Evolutionary conservation across 2,888 invertebrate species (phyloP), one percentile per base, ranked within the genome.

Genomic region (Parnassius apollo): DNA sequence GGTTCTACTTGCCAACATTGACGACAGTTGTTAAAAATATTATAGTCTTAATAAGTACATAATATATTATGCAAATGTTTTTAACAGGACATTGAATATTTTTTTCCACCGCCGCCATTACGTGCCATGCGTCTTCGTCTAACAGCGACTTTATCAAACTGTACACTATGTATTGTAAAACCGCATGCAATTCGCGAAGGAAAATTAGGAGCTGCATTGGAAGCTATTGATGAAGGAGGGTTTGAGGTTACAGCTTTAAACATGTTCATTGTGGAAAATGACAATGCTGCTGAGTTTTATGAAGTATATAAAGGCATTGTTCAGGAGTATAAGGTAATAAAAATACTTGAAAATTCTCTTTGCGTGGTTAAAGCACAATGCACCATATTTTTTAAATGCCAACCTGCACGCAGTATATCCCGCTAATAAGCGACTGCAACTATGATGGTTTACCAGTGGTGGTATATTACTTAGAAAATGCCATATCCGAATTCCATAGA

Each of bases 251-350:
- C 95, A 0, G 97, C 96, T 0, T 88, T 98, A 66, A 95, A 96
- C 82, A 95, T 96, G 94, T 94, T 96, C 71, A 92, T 95, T 65
- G 91, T 98, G 72, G 96, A 96, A 72, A 94, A 94, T 66, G 93
- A 95, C 0, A 96, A 97, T 81, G 97, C 97, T 7, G 96, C 97
- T 73, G 98, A 98, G 81, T 98, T 98, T 86, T 94, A 96, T 76
- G 98, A 98, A 88, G 96, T 98, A 3, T 98, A 98, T 83, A 97
- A 97, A 81, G 98, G 97, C 1, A 96, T 97, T 59, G 93, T 97
- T 48, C 94, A 94, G 1, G 96, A 97, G 74, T 96, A 94, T 79
- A 93, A 94, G 80, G 95, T 95, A 77, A 49, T 48, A 12, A 48
- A 2, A 12, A n/a, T 48, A 48, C n/a, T 12, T 48, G 12, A 48